Conservation (phyloP, 2,888 invertebrate species). For the Parnassius smintheus region DNA sequence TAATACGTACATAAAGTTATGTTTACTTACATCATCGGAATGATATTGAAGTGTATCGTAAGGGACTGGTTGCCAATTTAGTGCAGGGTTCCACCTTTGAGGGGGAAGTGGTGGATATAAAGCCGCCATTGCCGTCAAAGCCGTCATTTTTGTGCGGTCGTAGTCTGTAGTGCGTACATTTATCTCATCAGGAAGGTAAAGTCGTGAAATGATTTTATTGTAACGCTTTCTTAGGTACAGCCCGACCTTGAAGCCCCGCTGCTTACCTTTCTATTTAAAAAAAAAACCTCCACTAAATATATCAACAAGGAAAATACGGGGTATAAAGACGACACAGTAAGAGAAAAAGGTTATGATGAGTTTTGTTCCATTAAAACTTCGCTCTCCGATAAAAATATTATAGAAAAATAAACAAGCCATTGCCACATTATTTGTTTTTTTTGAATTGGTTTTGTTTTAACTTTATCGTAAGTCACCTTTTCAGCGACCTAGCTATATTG, state of each 20-base stretch:
- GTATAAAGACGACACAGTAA: too few species aligned
- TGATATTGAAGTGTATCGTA: slow-evolving; percentile 56
- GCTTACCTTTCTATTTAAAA: slow-evolving; percentile 74
- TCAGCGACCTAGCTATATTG: too few species aligned
- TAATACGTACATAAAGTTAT: neutral
- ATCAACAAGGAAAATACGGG: slow-evolving; percentile 8
- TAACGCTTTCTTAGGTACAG: slow-evolving; percentile 69
- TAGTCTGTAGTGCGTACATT: slow-evolving; percentile 83
- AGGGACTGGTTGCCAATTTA: slow-evolving; percentile 87
- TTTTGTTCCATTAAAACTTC: too few species aligned
- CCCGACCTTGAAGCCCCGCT: slow-evolving; percentile 73
- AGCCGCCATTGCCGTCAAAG: slow-evolving; percentile 84
- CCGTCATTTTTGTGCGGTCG: slow-evolving; percentile 88
- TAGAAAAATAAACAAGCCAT: too few species aligned
- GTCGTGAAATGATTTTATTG: slow-evolving; percentile 60
- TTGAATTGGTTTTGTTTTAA: too few species aligned
- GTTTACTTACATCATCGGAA: slow-evolving; percentile 67
- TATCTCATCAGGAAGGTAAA: slow-evolving; percentile 75
- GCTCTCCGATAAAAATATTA: too few species aligned
- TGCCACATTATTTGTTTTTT: too few species aligned
- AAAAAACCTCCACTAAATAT: slow-evolving; percentile 7
- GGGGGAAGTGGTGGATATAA: slow-evolving; percentile 82
- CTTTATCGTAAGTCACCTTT: too few species aligned
- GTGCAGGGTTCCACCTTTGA: slow-evolving; percentile 79
- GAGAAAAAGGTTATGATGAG: too few species aligned